A percentile compares a stretch with the other conserved stretches of the same genome.
Evolutionary conservation across 2,888 invertebrate genomes (phyloP).

Genomic region (Rhodophaea formosa): DNA sequence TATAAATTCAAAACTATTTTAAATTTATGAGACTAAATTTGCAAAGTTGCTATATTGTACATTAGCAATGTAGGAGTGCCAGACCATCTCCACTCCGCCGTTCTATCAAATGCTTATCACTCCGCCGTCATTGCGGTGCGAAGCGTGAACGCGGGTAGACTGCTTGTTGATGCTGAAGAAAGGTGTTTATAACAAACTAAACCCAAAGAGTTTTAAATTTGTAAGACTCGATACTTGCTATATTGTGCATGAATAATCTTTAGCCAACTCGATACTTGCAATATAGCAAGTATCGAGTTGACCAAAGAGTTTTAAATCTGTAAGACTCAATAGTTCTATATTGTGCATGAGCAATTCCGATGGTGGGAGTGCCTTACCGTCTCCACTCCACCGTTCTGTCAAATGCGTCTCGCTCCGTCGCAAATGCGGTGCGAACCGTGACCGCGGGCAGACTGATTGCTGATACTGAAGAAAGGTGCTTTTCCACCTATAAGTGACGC

Average conservation of each 20-base stretch:
- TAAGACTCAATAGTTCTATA: no score
- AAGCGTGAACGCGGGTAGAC: conserved; percentile 19
- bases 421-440: conserved; percentile 19
- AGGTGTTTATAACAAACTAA: no score
- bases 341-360: no score
- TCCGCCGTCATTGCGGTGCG: conserved; percentile 17
- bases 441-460: conserved; percentile 20
- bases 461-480: conserved; percentile 1
- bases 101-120: conserved; percentile 23
- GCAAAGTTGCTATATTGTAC: no score
- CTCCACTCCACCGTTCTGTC: conserved; percentile 19
- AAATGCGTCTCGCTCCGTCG: conserved; percentile 23
- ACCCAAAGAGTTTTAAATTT: no score
- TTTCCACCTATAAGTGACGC: neutral
- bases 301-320: no score
- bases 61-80: conserved; percentile 21
- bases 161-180: conserved; percentile 14
- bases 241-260: no score
- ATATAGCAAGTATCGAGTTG: no score
- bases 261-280: no score
- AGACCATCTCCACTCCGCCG: conserved; percentile 18
- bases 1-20: no score
- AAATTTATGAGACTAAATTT: no score
- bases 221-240: no score
- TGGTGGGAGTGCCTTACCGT: conserved; percentile 21